phyloP scores from a whole-genome alignment of 2,113 vertebrate species.

The Rhynchomys soricoides region DNA sequence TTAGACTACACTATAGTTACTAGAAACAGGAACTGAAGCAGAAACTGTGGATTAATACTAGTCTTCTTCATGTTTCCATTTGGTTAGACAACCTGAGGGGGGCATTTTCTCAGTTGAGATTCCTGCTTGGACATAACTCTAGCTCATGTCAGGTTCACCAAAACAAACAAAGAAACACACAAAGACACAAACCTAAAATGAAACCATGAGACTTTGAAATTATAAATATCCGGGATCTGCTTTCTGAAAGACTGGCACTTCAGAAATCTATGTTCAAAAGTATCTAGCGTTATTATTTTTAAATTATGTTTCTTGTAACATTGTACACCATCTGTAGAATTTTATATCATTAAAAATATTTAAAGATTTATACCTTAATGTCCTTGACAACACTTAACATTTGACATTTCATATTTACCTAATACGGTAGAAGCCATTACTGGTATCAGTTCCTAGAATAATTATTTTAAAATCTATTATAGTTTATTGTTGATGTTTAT shows the following conservation, averaged over 20 bases:
- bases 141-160: background rate
- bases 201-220: background rate
- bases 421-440: background rate
- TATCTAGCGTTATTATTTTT: background rate
- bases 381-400: background rate
- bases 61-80: background rate
- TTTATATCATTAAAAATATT: background rate
- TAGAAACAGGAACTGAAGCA: background rate
- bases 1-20: background rate
- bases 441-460: background rate
- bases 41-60: background rate
- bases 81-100: no score
- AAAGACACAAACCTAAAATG: background rate
- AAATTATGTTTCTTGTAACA: background rate
- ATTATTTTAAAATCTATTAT: background rate
- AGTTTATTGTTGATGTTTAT: background rate
- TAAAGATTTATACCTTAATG: background rate
- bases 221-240: background rate
- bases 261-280: background rate
- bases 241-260: background rate
- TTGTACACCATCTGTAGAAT: background rate
- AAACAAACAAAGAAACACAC: background rate
- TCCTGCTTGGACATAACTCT: background rate
- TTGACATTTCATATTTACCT: background rate
- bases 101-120: background rate